phyloP scores from a whole-genome alignment of 2,797 vertebrate species.

The Zalophus californianus region DNA sequence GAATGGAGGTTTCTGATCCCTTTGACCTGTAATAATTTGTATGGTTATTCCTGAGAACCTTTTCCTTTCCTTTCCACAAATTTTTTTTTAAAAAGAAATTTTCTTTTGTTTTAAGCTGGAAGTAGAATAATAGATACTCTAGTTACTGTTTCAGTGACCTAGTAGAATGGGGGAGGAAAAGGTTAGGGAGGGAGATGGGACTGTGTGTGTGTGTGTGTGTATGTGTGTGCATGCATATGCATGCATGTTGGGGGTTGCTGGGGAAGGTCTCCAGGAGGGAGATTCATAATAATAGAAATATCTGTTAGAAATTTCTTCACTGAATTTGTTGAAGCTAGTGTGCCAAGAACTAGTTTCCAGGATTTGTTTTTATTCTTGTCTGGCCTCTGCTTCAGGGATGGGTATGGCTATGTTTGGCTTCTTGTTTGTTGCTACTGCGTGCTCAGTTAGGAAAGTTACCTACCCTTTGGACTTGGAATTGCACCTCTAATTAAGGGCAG shows the following conservation, averaged over 20 bases:
- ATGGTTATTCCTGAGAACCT: not conserved
- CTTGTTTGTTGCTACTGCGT: constrained; percentile 35
- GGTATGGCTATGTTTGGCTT: not conserved
- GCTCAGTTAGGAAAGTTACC: not conserved
- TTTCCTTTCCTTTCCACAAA: not conserved
- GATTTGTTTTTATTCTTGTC: constrained; percentile 41
- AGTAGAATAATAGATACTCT: not conserved
- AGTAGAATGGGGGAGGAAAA: not conserved
- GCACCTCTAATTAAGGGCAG: constrained; percentile 26
- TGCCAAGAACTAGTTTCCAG: not conserved
- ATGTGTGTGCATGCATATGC: accelerated
- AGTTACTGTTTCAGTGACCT: constrained; percentile 34
- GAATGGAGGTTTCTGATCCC: not conserved
- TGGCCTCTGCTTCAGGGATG: not conserved
- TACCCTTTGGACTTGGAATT: constrained; percentile 28
- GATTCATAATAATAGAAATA: not conserved
- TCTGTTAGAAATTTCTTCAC: constrained; percentile 18
- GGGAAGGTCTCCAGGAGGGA: not conserved
- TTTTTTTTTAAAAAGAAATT: not conserved
- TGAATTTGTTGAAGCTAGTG: constrained; percentile 56
- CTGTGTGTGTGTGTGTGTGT: not conserved
- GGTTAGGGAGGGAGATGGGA: not conserved
- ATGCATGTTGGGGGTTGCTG: not conserved
- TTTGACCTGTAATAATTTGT: constrained; percentile 13
- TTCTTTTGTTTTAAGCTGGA: constrained; percentile 30